These are phyloP conservation scores for Pristionchus entomophagus DNA, from an alignment of 2,888 invertebrate genomes.

Conservation along the genomic window DNA sequence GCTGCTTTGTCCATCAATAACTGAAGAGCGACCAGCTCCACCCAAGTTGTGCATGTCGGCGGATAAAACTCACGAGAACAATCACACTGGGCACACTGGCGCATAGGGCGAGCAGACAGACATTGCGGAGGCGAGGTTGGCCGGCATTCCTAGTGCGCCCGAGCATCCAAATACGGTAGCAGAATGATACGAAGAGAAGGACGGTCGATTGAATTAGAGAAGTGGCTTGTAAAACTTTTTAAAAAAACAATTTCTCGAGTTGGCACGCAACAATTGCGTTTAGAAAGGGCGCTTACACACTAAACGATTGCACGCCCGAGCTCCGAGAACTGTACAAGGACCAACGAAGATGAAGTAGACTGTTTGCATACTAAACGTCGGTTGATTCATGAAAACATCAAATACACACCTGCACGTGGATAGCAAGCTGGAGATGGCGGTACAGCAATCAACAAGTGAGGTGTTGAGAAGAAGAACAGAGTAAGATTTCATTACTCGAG, in stretches of 20 bases:
- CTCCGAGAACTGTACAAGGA: background rate
- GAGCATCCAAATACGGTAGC: constrained; percentile 4
- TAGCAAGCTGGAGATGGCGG: background rate
- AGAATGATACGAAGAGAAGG: background rate
- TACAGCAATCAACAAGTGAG: background rate
- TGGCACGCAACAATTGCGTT: background rate
- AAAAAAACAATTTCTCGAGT: too few relatives aligned
- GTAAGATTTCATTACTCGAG: background rate
- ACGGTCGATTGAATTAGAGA: background rate
- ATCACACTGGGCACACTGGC: background rate
- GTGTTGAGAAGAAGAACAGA: constrained; percentile 11
- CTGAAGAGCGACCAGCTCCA: too few relatives aligned
- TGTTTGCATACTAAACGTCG: background rate
- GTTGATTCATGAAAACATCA: background rate
- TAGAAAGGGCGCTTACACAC: background rate
- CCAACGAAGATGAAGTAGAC: background rate
- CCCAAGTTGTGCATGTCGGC: too few relatives aligned
- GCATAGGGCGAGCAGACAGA: background rate
- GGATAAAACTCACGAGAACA: background rate
- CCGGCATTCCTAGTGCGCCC: background rate
- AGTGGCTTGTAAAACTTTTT: background rate
- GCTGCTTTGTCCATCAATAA: background rate
- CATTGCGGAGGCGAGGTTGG: background rate
- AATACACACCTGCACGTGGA: background rate
- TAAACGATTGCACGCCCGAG: background rate